phyloP scores from a whole-genome alignment of 2,888 invertebrate genomes.

The Leptopilina myrica region DNA sequence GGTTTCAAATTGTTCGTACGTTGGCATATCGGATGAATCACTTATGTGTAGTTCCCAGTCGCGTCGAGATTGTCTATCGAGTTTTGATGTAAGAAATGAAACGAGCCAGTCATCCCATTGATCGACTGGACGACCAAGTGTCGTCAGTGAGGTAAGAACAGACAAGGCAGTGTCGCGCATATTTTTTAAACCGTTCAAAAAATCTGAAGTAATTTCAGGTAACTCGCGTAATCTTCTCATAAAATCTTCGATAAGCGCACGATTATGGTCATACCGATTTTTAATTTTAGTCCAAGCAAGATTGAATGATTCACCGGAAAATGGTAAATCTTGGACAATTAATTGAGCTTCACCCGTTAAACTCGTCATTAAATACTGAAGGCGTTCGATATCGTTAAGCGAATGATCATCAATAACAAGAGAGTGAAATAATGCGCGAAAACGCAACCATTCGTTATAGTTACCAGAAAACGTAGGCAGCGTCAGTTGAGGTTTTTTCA shows the following conservation, averaged over 20 bases:
- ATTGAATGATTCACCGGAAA: not conserved
- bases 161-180: not conserved
- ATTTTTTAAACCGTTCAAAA: not conserved
- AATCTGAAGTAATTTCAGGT: not conserved
- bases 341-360: not conserved
- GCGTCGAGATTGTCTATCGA: not conserved
- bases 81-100: not conserved
- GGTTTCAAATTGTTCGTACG: not conserved
- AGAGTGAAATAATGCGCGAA: not conserved
- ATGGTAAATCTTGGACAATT: not conserved
- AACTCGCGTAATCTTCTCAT: not conserved
- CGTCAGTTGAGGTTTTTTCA: too few species aligned
- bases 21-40: not conserved
- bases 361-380: constrained; percentile 14
- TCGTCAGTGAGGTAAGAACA: not conserved
- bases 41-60: constrained; percentile 5
- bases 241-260: not conserved
- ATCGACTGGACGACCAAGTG: not conserved
- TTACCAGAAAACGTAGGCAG: too few species aligned
- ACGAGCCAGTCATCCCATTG: constrained; percentile 2
- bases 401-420: constrained; percentile 11
- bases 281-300: not conserved
- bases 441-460: not conserved
- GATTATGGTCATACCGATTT: constrained; percentile 12
- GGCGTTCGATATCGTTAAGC: not conserved